Percentiles rank a stretch among this genome's conserved stretches.
phyloP scores from a whole-genome alignment of 30 jellyfish, hydroid and myxozoan species.

The Mastigias papua region DNA sequence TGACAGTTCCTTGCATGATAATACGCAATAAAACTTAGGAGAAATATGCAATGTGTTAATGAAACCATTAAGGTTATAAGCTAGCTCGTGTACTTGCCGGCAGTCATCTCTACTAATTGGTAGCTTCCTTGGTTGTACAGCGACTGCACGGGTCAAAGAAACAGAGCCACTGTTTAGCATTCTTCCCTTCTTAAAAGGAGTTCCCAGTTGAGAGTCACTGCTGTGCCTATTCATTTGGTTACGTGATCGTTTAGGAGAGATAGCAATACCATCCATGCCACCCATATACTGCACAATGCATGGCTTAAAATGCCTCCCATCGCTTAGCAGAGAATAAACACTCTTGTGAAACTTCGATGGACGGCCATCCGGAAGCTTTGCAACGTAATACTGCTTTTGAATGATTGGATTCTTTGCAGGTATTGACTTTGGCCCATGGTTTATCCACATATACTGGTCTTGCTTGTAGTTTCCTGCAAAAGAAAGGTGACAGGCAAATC shows the following conservation, averaged over 20 bases:
- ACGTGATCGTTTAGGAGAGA: conserved; percentile 39
- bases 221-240: not conserved
- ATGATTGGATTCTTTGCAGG: conserved; percentile 86
- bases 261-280: conserved; percentile 62
- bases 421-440: conserved; percentile 92
- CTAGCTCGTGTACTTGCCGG: conserved; percentile 80
- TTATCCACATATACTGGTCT: conserved; percentile 87
- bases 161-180: conserved; percentile 28
- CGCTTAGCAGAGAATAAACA: conserved; percentile 75
- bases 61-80: conserved; percentile 74
- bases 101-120: conserved; percentile 69
- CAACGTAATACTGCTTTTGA: conserved; percentile 86
- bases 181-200: conserved; percentile 20
- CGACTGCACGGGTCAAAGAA: conserved; percentile 11
- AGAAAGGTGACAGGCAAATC: not conserved
- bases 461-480: conserved; percentile 59
- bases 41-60: conserved; percentile 67
- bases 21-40: conserved; percentile 72
- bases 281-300: conserved; percentile 88
- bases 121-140: conserved; percentile 37
- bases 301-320: conserved; percentile 80
- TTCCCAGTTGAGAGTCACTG: not conserved
- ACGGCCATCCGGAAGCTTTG: conserved; percentile 86
- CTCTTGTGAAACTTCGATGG: conserved; percentile 89
- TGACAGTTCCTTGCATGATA: conserved; percentile 69